Conservation (phyloP, 2,888 invertebrate genomes). For the Troides helena region DNA sequence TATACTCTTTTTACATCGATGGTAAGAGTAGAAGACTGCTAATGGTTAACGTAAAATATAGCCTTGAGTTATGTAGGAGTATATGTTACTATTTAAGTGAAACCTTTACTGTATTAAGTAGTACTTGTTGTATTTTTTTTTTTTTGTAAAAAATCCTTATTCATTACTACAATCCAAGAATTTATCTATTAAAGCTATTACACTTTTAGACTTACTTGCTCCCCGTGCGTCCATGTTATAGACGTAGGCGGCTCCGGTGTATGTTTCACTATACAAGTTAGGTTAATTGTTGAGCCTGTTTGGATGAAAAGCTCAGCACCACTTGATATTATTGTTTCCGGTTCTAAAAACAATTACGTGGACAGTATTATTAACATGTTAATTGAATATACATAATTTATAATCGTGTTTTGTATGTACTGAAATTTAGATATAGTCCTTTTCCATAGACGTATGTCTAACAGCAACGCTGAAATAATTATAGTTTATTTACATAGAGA, state of each 20-base stretch:
- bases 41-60: neutral
- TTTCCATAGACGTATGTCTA: too few species aligned
- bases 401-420: too few species aligned
- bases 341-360: slow-evolving; percentile 78
- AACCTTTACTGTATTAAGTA: neutral
- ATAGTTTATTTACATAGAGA: too few species aligned
- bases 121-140: too few species aligned
- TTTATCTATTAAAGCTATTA: neutral
- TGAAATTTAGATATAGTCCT: too few species aligned
- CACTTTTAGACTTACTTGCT: slow-evolving; percentile 76
- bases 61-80: neutral
- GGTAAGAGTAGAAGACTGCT: neutral
- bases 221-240: slow-evolving; percentile 91
- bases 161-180: too few species aligned
- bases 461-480: too few species aligned
- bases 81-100: too few species aligned
- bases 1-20: neutral
- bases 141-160: too few species aligned
- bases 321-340: slow-evolving; percentile 89
- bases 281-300: slow-evolving; percentile 92
- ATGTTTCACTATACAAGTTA: slow-evolving; percentile 90
- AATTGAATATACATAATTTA: neutral
- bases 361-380: neutral
- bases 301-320: slow-evolving; percentile 91
- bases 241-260: slow-evolving; percentile 91